These are phyloP conservation scores for Saturnia pavonia DNA, from an alignment of 2,888 invertebrate species.

Conservation along the genomic window DNA sequence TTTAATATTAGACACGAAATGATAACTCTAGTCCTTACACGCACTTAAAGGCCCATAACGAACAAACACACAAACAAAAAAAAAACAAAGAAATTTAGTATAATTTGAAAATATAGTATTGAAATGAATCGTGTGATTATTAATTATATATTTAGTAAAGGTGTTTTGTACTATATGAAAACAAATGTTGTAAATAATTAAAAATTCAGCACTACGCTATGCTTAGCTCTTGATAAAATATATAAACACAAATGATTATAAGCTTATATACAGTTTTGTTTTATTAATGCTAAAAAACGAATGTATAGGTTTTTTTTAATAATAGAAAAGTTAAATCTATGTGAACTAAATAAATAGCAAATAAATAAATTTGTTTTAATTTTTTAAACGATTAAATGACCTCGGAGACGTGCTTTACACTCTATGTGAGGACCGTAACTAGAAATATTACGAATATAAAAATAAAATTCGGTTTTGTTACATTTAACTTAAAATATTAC, in stretches of 20 bases:
- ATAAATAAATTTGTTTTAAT: too few relatives aligned
- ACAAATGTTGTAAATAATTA: constrained; percentile 37
- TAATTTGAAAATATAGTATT: constrained; percentile 40
- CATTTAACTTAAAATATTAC: neutral
- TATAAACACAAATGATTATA: constrained; percentile 17
- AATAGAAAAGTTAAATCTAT: too few relatives aligned
- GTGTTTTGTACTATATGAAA: constrained; percentile 66
- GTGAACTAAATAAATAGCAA: too few relatives aligned
- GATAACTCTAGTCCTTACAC: constrained; percentile 49
- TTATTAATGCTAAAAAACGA: neutral
- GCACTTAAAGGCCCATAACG: constrained; percentile 37
- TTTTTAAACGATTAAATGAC: too few relatives aligned
- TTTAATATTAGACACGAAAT: constrained; percentile 39
- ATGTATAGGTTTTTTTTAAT: neutral
- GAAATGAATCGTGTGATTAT: constrained; percentile 49
- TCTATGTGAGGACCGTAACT: neutral
- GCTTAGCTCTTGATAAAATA: constrained; percentile 55
- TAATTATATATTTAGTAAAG: constrained; percentile 55
- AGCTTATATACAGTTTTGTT: neutral
- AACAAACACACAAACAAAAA: constrained; percentile 14
- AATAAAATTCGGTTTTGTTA: neutral
- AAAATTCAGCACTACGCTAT: constrained; percentile 54
- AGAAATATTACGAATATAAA: neutral
- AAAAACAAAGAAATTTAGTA: constrained; percentile 32
- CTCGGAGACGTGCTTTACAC: neutral